A percentile compares a stretch with the other conserved stretches of the same genome.
Conservation (phyloP, 2,797 vertebrate species). For the Bufotes viridis region DNA sequence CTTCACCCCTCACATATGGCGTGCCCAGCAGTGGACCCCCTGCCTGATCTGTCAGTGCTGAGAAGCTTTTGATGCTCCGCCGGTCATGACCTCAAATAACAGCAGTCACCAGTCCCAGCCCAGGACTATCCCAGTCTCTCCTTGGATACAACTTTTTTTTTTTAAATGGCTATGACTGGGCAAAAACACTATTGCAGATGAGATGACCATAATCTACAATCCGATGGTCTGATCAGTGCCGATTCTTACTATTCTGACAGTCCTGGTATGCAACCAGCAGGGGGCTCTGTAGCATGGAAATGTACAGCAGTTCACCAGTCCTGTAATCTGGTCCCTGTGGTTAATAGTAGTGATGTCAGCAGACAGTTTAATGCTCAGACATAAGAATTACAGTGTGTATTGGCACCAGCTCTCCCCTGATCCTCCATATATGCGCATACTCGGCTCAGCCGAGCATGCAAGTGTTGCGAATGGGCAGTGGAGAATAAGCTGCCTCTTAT, state of each 20-base stretch:
- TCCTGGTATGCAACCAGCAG: too few species aligned
- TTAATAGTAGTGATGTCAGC: background rate
- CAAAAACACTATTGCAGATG: too few species aligned
- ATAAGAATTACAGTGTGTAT: background rate
- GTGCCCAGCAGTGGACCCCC: background rate
- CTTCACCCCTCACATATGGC: background rate
- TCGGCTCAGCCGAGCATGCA: too few species aligned
- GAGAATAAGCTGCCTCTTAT: too few species aligned
- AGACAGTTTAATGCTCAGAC: background rate
- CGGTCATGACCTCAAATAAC: conserved; percentile 4
- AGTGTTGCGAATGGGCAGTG: too few species aligned
- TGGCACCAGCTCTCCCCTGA: too few species aligned
- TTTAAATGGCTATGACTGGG: too few species aligned
- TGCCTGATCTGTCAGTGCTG: background rate
- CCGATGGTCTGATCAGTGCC: background rate
- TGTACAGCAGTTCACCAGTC: background rate
- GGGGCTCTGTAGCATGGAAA: too few species aligned
- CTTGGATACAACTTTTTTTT: background rate
- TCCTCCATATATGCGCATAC: too few species aligned
- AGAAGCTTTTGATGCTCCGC: background rate
- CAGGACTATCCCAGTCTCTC: background rate
- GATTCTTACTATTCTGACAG: background rate
- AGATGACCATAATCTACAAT: background rate
- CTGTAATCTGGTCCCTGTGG: background rate
- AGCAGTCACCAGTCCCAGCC: background rate